Evolutionary conservation across 2,113 vertebrate genomes (phyloP), one percentile per base, ranked within the genome.

Genomic region (Jaculus jaculus): DNA sequence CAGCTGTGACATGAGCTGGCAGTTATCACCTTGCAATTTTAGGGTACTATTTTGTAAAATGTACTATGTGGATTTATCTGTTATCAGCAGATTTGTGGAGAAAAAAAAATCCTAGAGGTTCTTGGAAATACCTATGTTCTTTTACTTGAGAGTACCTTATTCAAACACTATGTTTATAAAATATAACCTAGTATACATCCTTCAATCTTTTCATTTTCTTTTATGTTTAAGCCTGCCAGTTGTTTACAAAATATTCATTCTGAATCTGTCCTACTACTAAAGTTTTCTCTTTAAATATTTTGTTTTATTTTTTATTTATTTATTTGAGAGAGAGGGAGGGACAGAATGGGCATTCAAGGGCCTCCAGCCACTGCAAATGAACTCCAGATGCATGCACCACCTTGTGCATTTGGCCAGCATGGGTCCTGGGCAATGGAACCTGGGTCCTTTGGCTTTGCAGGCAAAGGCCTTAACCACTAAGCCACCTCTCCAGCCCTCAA

Each of bases 21-120:
- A 86, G 86, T 68, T 90, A 90, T 32, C 65, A 63, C 66, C 47
- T 71, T 92, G 66, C 63, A 91, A 84, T 84, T 82, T 93, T 89
- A 89, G 20, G 30, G 72, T 78, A 47, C 66, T 92, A 2, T 84
- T 96, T 89, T 91, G 66, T 93, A 75, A 89, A 89, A 75, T 84
- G 30, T 20, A 39, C 21, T 63, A 3, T 77, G 20, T 95, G 60
- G 3, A 87, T 60, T 83, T 78, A 63, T 13, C n/a, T 91, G 71
- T 75, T 95, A 87, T 65, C 90, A 71, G 74, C 28, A 93, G 80
- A 91, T 94, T 84, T 73, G 32, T 87, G 78, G 18, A 92, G 66
- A 30, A 86, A 89, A 86, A 89, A 68, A 87, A 89, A 7, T 73
- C 28, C 37, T 89, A 93, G n/a, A 68, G 65, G 63, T 80, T 42